phyloP scores from a whole-genome alignment of 2,113 vertebrate genomes.

The Glareola pratincola region DNA sequence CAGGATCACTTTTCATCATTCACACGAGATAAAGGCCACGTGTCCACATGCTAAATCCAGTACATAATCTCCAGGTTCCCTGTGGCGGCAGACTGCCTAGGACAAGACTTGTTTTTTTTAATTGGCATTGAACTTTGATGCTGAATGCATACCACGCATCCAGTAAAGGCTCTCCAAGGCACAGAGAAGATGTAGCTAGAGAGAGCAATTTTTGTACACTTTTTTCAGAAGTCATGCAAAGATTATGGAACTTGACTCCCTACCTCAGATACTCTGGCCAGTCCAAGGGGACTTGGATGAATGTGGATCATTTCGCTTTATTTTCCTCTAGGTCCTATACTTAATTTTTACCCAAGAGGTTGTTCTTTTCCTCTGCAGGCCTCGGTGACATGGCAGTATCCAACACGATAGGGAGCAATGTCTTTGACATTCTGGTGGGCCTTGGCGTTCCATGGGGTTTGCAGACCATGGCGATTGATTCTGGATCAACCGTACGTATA shows the following conservation, averaged over 20 bases:
- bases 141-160: not conserved
- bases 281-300: not conserved
- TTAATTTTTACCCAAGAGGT: not conserved
- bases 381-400: constrained; percentile 98
- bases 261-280: not conserved
- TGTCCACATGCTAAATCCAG: not conserved
- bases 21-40: not conserved
- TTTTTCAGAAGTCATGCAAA: not conserved
- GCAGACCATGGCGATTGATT: constrained; percentile 89
- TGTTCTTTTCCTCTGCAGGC: constrained; percentile 68
- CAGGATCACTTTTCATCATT: not conserved
- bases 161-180: not conserved
- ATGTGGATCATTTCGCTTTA: not conserved
- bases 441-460: constrained; percentile 93
- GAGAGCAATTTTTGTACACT: not conserved
- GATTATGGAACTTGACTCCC: not conserved
- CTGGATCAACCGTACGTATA: constrained; percentile 84
- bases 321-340: not conserved
- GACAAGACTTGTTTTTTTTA: not conserved
- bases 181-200: not conserved
- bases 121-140: not conserved
- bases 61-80: not conserved
- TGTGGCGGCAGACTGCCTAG: not conserved
- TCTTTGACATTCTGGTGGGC: constrained; percentile 96
- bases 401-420: constrained; percentile 95